These are phyloP conservation scores for Rhopalosiphum padi DNA, from an alignment of 1,140 invertebrate genomes.

Conservation along the genomic window DNA sequence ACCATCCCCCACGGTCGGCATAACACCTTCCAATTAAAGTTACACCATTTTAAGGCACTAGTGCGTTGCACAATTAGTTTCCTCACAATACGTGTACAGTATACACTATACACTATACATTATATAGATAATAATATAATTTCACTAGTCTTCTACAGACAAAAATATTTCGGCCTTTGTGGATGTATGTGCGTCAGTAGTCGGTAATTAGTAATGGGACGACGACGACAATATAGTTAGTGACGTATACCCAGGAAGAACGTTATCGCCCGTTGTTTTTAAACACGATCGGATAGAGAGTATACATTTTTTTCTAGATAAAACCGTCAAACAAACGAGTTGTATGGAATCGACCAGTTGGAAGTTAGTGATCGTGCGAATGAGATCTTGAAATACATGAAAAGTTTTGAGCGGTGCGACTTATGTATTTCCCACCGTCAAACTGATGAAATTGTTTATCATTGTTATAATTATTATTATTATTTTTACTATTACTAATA, in stretches of 20 bases:
- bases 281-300: neutral
- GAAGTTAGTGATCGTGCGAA: neutral
- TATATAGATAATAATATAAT: too few relatives aligned
- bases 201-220: neutral
- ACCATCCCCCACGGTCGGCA: neutral
- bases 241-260: neutral
- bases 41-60: neutral
- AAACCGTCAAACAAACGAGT: neutral
- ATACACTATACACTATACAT: neutral
- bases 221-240: neutral
- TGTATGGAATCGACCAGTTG: neutral
- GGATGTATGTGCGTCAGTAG: neutral
- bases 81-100: accelerated
- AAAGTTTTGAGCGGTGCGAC: neutral
- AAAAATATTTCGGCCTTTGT: neutral
- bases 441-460: neutral
- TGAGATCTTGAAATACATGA: neutral
- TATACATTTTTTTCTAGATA: neutral
- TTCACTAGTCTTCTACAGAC: too few relatives aligned
- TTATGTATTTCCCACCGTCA: neutral
- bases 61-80: neutral
- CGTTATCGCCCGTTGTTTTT: neutral
- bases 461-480: neutral
- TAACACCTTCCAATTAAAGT: neutral
- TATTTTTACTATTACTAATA: neutral